Percentiles rank a stretch among this genome's conserved stretches.
Conservation (phyloP, 2,888 invertebrate genomes). For the Oconnorella tubifera region DNA sequence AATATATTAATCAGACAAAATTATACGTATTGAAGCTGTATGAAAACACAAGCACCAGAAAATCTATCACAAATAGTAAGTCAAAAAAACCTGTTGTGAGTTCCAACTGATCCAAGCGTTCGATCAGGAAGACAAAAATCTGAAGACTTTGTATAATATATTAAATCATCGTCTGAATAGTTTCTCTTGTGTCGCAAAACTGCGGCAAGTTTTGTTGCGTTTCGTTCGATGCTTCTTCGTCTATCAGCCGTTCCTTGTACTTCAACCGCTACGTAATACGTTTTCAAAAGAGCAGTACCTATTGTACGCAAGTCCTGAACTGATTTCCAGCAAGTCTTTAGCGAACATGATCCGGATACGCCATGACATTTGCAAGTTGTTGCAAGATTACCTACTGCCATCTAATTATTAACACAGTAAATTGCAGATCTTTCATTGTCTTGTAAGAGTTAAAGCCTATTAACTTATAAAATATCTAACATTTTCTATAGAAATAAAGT, state of each 20-base stretch:
- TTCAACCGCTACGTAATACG: constrained; percentile 19
- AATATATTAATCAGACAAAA: too few relatives aligned
- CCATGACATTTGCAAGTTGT: constrained; percentile 95
- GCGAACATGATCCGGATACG: constrained; percentile 92
- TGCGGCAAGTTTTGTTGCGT: constrained; percentile 45
- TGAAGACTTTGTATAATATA: constrained; percentile 75
- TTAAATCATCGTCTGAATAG: constrained; percentile 63
- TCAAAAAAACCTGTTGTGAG: constrained; percentile 76
- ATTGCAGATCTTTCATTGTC: too few relatives aligned
- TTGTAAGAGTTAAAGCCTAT: too few relatives aligned
- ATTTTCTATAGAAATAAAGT: too few relatives aligned
- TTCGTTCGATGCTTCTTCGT: background rate
- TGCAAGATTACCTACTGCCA: too few relatives aligned
- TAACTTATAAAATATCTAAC: too few relatives aligned
- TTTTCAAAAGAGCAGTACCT: constrained; percentile 15
- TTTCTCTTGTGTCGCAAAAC: constrained; percentile 48
- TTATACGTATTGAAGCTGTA: too few relatives aligned
- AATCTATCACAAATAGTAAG: too few relatives aligned
- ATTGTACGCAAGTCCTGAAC: constrained; percentile 61
- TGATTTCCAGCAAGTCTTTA: constrained; percentile 95
- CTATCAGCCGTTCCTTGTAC: constrained; percentile 6
- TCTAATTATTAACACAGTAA: too few relatives aligned
- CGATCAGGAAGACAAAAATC: constrained; percentile 76
- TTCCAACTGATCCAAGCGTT: constrained; percentile 74
- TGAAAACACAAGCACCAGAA: too few relatives aligned